These are phyloP conservation scores for Muntiacus reevesi DNA, from an alignment of 2,113 vertebrate species.

Conservation along the genomic window DNA sequence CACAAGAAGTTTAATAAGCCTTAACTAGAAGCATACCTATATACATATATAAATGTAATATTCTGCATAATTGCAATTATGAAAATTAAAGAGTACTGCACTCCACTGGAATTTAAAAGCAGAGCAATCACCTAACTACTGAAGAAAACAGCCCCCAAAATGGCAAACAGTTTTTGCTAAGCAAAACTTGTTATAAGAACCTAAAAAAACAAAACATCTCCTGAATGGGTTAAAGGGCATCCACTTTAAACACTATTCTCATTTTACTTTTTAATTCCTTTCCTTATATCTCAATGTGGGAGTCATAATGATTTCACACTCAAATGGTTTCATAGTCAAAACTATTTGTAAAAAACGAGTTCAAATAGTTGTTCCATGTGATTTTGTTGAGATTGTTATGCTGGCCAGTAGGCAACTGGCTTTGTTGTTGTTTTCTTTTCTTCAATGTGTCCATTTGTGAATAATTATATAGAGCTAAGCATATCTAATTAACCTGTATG, in stretches of 20 bases:
- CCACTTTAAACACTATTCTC: accelerated
- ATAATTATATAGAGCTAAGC: not conserved
- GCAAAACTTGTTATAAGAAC: not conserved
- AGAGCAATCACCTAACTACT: slow-evolving; percentile 21
- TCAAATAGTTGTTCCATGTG: slow-evolving; percentile 17
- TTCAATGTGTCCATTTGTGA: not conserved
- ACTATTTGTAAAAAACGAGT: not conserved
- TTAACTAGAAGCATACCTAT: not conserved
- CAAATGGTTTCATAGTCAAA: slow-evolving; percentile 32
- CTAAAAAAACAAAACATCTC: not conserved
- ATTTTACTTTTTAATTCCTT: not conserved
- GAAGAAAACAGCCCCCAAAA: not conserved
- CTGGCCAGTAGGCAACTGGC: not conserved
- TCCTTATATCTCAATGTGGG: not conserved
- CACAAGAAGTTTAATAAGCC: not conserved
- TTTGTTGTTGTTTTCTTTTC: not conserved
- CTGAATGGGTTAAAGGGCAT: not conserved
- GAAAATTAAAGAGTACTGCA: slow-evolving; percentile 50
- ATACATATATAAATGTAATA: not conserved
- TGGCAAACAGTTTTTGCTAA: not conserved
- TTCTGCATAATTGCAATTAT: slow-evolving; percentile 42
- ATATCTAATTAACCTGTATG: not conserved
- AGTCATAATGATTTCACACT: slow-evolving; percentile 48
- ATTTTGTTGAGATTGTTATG: not conserved
- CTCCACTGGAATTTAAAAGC: slow-evolving; percentile 53